Percentiles rank a stretch among this genome's conserved stretches.
These are phyloP conservation scores for Cisticola juncidis DNA, from an alignment of 2,113 vertebrate species.

Conservation along the genomic window DNA sequence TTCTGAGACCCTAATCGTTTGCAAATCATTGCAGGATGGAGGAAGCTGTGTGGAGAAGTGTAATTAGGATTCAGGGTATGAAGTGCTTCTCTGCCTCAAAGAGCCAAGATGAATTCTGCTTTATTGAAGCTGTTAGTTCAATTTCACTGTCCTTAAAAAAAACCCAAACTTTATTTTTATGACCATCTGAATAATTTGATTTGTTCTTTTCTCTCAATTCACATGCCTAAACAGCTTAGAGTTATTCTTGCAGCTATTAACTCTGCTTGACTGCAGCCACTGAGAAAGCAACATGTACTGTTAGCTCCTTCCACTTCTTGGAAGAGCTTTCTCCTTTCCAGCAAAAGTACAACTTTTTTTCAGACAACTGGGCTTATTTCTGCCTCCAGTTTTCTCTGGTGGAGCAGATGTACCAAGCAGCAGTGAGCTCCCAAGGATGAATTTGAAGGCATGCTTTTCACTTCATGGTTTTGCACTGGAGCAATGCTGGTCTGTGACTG, in stretches of 20 bases:
- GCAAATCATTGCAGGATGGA: background rate
- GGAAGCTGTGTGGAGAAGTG: background rate
- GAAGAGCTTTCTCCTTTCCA: background rate
- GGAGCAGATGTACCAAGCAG: background rate
- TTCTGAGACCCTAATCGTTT: background rate
- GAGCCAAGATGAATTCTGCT: background rate
- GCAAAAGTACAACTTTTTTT: background rate
- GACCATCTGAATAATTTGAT: background rate
- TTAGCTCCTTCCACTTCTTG: background rate
- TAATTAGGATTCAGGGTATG: background rate
- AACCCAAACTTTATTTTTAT: background rate
- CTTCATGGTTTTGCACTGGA: background rate
- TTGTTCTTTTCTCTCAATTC: background rate
- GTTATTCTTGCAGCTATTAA: background rate
- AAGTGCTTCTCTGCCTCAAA: background rate
- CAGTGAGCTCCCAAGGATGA: background rate
- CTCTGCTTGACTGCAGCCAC: background rate
- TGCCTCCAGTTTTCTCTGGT: background rate
- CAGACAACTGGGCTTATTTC: background rate
- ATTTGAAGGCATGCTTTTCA: background rate
- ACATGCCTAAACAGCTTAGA: background rate
- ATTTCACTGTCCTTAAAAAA: background rate
- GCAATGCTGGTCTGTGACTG: background rate
- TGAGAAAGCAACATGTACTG: background rate
- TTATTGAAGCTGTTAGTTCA: background rate